Evolutionary conservation across 2,888 invertebrate species (phyloP).

Genomic region (Ennomos fuscantarius): DNA sequence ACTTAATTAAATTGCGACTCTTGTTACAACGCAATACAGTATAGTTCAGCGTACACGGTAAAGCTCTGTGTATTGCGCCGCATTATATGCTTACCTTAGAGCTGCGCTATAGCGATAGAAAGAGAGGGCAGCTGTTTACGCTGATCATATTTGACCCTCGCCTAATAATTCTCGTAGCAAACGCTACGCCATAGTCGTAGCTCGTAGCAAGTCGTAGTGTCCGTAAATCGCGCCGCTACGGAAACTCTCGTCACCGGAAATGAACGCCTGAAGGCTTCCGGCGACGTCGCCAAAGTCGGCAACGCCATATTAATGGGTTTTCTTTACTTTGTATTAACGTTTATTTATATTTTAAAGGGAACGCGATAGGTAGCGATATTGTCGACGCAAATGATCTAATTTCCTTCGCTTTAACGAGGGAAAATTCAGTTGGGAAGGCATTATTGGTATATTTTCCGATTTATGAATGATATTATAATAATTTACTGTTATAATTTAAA

Average conservation of each 20-base stretch:
- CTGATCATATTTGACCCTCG: too few relatives aligned
- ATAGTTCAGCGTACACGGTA: too few relatives aligned
- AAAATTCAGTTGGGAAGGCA: slow-evolving; percentile 7
- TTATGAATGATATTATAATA: not conserved
- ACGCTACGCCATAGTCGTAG: slow-evolving; percentile 6
- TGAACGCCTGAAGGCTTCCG: slow-evolving; percentile 47
- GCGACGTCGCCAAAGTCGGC: slow-evolving; percentile 23
- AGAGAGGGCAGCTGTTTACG: too few relatives aligned
- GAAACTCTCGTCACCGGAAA: slow-evolving; percentile 42
- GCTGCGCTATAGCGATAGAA: too few relatives aligned
- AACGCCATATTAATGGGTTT: slow-evolving; percentile 37
- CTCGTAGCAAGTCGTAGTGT: slow-evolving; percentile 24
- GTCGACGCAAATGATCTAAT: slow-evolving; percentile 30
- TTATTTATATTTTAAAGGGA: slow-evolving; percentile 33
- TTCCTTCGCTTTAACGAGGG: slow-evolving; percentile 25
- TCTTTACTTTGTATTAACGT: slow-evolving; percentile 31
- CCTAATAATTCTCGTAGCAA: too few relatives aligned
- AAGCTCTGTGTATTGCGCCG: too few relatives aligned
- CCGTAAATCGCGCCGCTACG: slow-evolving; percentile 26
- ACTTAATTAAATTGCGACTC: too few relatives aligned
- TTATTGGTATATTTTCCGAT: slow-evolving; percentile 4
- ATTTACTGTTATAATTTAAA: too few relatives aligned
- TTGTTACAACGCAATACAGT: too few relatives aligned
- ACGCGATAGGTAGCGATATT: slow-evolving; percentile 34
- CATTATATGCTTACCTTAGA: too few relatives aligned